Evolutionary conservation across 37 sponge, comb jelly and placozoan species (phyloP), one percentile per base, ranked within the genome.

Genomic region (Ianthella basta): DNA sequence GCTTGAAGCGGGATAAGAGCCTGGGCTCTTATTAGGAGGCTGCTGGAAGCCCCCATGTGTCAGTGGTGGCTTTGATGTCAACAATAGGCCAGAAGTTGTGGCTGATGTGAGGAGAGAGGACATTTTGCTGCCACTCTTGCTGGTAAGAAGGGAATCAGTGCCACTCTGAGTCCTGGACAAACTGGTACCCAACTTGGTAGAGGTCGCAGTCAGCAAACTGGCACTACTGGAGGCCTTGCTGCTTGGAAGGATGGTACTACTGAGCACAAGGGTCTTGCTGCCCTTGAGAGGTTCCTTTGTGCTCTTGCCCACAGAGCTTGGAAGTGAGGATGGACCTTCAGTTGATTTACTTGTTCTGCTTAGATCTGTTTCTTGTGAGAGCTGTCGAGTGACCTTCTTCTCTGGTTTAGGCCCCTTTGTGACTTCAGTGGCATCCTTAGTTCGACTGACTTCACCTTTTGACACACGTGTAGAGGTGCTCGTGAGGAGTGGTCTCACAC

Each of bases 51-150:
- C 64, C 4, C 64, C 29, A 27, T n/a, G 29, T 61, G 64, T 29
- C 4, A 61, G 64, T 2, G 64, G 64, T 53, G 44, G 33, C 25
- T 40, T 41, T 0, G 53, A 13, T n/a, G 64, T 61, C 24, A 29
- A 2, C 8, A 75, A n/a, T 1, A 75, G 78, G 16, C 78, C 78
- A 4, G 23, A 39, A 21, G 1, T 18, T 39, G 78, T 13, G 53
- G 78, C 78, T 19, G 78, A 75, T 19, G 78, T 40, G 44, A 75
- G 53, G n/a, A 75, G 53, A 75, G 78, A 75, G 16, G 78, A 41
- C 21, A 44, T 75, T 23, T 41, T 75, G 18, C n/a, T 20, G 0
- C 10, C 15, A 6, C 25, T 75, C 8, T 29, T 29, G 29, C 64
- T 61, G 4, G 64, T 10, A 4, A 29, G 24, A 4, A 61, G 13